Conservation (phyloP, 2,797 vertebrate genomes). For the Gastrophryne carolinensis region DNA sequence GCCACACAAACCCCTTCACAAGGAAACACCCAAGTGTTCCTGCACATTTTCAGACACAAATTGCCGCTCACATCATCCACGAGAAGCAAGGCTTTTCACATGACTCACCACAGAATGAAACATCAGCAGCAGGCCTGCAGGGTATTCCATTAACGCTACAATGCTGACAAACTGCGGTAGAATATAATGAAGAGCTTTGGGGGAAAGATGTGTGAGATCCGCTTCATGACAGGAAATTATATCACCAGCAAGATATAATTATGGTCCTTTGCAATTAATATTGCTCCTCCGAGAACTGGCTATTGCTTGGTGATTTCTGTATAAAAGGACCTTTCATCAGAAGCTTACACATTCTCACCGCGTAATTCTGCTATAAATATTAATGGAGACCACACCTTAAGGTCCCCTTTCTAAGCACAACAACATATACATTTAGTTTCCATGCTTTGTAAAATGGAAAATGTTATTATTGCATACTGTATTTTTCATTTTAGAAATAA, state of each 20-base stretch:
- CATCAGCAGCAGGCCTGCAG: constrained; percentile 15
- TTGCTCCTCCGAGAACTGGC: constrained; percentile 5
- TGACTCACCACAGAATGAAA: constrained; percentile 27
- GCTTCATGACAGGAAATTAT: constrained; percentile 10
- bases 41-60: constrained; percentile 35
- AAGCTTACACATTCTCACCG: neutral
- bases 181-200: constrained; percentile 13
- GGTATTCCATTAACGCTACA: constrained; percentile 5
- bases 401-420: neutral
- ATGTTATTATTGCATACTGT: neutral
- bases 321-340: neutral
- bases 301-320: constrained; percentile 5
- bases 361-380: neutral
- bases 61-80: constrained; percentile 33
- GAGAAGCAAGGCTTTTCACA: constrained; percentile 16
- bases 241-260: constrained; percentile 24
- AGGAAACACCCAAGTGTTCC: constrained; percentile 32
- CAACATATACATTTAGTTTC: neutral
- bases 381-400: neutral
- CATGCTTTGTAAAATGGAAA: neutral
- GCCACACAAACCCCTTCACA: constrained; percentile 21
- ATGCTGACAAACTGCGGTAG: constrained; percentile 7
- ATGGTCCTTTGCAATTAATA: constrained; percentile 20
- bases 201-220: constrained; percentile 29
- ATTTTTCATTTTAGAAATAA: no score